Base-by-base conservation (phyloP, 1,140 invertebrate species). In the Drosophila mayri region DNA sequence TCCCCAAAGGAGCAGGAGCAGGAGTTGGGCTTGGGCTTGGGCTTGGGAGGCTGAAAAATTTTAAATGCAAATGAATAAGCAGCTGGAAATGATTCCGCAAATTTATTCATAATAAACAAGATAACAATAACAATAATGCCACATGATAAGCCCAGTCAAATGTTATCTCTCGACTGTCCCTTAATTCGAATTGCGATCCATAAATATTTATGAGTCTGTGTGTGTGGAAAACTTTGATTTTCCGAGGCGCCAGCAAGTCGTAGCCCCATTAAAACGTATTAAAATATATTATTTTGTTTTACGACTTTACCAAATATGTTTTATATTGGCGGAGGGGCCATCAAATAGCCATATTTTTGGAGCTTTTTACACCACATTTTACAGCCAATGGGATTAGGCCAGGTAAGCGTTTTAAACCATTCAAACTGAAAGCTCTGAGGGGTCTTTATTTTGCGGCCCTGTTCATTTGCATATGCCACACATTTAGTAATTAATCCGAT, bases 71-170 rank as follows among this genome's bases (percentile, higher is more conserved):
- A 84, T 84, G 66, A 77, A 73, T 20, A 59, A 65, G 57, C 54
- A 67, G 47, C 25, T 52, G 43, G 64, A 30, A 84, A 80, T 68
- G 74, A 73, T 80, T 62, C 47, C 59, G 25, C 64, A 62, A 50
- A 76, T 76, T 76, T 76, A 73, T 72, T 72, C 62, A 55, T 76
- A 61, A 76, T 76, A 84, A 84, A 84, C 81, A 84, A 80, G 76
- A 84, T 80, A 80, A 76, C 62, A 80, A 72, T 70, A 84, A 85
- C 76, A 80, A 68, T 85, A 84, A 84, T 85, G 76, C 64, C 57
- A 76, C 55, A 72, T 71, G 70, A 76, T 76, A 76, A 73, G 65
- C 65, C 43, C 81, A 76, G 75, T 74, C 62, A 70, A 68, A 75
- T 64, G 49, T 57, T 75, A 65, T 64, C 22, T 55, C 7, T n/a